Conservation (phyloP, 2,888 invertebrate genomes). For the Clanis bilineata region DNA sequence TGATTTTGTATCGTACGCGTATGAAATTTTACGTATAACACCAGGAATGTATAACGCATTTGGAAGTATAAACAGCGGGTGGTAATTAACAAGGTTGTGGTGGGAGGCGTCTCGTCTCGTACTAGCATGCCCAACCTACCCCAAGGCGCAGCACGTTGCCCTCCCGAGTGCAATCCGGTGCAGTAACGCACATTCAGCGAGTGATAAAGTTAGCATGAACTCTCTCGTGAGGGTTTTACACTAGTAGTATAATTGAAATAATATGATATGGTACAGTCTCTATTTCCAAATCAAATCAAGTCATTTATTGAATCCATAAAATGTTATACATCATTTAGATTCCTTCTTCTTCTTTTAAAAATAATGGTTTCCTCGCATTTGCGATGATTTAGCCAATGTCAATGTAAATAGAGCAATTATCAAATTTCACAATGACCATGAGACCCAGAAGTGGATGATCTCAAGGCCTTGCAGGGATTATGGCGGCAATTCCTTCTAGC, state of each 20-base stretch:
- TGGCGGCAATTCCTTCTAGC: no score
- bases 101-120: slow-evolving; percentile 39
- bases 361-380: no score
- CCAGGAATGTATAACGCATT: slow-evolving; percentile 36
- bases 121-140: slow-evolving; percentile 67
- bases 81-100: slow-evolving; percentile 41
- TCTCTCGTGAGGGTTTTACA: neutral
- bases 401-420: no score
- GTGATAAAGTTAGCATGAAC: neutral
- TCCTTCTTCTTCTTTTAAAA: no score
- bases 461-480: no score
- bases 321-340: no score
- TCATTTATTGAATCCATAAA: no score
- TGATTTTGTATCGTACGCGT: neutral
- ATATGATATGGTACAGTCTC: no score
- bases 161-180: slow-evolving; percentile 30
- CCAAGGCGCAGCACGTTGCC: slow-evolving; percentile 60
- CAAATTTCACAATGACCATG: no score
- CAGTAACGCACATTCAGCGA: neutral
- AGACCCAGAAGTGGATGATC: no score
- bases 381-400: no score
- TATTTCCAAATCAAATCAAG: no score
- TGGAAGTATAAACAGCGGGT: slow-evolving; percentile 14
- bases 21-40: neutral
- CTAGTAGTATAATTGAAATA: neutral